These are phyloP conservation scores for Xylophagus ater DNA, from an alignment of 2,888 invertebrate species.

Conservation along the genomic window DNA sequence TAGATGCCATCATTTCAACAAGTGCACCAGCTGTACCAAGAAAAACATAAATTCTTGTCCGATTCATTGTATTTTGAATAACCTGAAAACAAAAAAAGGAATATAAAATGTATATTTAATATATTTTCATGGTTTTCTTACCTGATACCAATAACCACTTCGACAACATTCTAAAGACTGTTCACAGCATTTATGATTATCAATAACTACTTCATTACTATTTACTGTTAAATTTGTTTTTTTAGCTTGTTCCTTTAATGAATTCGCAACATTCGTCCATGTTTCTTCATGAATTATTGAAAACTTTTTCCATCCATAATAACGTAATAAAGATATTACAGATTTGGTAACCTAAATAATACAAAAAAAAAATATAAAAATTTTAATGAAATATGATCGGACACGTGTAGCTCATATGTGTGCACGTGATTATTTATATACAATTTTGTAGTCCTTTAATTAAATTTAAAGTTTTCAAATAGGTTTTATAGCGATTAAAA, in stretches of 20 bases:
- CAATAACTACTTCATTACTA: slow-evolving; percentile 58
- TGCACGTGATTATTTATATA: too few relatives aligned
- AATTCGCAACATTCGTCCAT: slow-evolving; percentile 72
- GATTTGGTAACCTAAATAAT: slow-evolving; percentile 88
- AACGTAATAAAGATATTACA: slow-evolving; percentile 76
- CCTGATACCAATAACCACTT: slow-evolving; percentile 70
- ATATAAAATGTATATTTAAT: not conserved
- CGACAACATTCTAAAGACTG: slow-evolving; percentile 64
- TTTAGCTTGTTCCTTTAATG: slow-evolving; percentile 64
- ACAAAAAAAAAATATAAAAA: slow-evolving; percentile 22
- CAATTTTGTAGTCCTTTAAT: too few relatives aligned
- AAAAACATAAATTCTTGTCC: slow-evolving; percentile 88
- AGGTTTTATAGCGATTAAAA: not conserved
- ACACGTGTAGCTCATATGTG: too few relatives aligned
- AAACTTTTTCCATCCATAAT: slow-evolving; percentile 91
- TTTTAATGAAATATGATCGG: slow-evolving; percentile 1
- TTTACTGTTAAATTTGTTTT: slow-evolving; percentile 74
- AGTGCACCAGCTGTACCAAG: slow-evolving; percentile 76
- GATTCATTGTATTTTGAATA: slow-evolving; percentile 68
- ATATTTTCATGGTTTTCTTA: slow-evolving; percentile 32
- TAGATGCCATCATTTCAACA: slow-evolving; percentile 81
- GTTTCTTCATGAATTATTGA: slow-evolving; percentile 74
- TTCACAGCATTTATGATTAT: slow-evolving; percentile 66
- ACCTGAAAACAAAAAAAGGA: slow-evolving; percentile 23
- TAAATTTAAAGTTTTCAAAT: too few relatives aligned